Conservation (phyloP, 2,797 vertebrate species). For the Dipus sagitta region DNA sequence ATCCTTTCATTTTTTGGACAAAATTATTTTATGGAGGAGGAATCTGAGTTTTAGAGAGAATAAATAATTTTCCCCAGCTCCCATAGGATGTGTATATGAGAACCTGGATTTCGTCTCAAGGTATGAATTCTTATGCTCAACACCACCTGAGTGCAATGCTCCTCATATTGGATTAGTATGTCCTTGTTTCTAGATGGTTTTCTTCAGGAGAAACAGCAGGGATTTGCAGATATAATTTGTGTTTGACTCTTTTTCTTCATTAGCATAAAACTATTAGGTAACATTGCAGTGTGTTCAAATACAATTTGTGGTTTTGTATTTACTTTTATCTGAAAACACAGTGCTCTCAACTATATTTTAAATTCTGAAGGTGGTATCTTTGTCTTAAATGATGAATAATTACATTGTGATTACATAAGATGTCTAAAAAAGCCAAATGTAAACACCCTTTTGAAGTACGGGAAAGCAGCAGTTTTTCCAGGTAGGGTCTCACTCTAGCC, state of each 20-base stretch:
- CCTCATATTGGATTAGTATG: not conserved
- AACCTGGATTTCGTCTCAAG: not conserved
- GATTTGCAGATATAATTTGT: not conserved
- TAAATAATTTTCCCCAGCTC: not conserved
- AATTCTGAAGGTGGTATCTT: not conserved
- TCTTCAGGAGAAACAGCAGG: not conserved
- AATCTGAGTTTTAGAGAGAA: not conserved
- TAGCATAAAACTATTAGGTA: too few relatives aligned
- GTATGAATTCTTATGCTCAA: not conserved
- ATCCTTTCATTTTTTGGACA: conserved; percentile 6
- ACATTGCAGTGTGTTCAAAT: too few relatives aligned
- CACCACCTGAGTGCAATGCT: not conserved
- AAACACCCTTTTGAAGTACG: conserved; percentile 20
- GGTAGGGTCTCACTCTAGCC: too few relatives aligned
- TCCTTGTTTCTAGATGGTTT: not conserved
- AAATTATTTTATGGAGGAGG: not conserved
- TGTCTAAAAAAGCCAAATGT: not conserved
- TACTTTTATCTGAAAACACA: not conserved
- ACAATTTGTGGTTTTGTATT: too few relatives aligned
- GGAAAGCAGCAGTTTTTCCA: not conserved
- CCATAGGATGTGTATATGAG: not conserved
- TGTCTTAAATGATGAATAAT: not conserved
- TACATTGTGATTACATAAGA: not conserved
- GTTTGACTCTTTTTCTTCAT: too few relatives aligned
- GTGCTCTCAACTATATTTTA: not conserved